A percentile compares a stretch with the other conserved stretches of the same genome.
Conservation (phyloP, 2,113 vertebrate species). For the Bos indicus region DNA sequence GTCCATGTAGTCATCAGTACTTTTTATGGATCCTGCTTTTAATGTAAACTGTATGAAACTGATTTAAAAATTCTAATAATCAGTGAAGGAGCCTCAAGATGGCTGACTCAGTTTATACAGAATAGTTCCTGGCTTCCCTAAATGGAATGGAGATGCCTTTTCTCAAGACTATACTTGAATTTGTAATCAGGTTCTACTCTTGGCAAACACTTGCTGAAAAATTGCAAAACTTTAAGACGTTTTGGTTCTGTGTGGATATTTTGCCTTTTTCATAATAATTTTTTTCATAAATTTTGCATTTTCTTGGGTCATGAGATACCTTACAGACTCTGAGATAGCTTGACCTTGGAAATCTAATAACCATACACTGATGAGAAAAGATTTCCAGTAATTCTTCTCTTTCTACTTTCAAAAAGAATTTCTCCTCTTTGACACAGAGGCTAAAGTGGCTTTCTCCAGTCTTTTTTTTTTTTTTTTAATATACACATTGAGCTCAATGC, state of each 20-base stretch:
- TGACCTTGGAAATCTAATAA: not conserved
- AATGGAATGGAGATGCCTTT: not conserved
- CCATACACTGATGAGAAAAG: not conserved
- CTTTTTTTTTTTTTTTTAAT: not conserved
- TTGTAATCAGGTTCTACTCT: not conserved
- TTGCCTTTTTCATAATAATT: slow-evolving; percentile 14
- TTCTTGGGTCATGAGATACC: not conserved
- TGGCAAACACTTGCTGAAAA: not conserved
- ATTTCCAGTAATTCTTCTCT: slow-evolving; percentile 11
- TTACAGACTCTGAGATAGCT: not conserved
- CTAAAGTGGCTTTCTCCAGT: slow-evolving; percentile 38
- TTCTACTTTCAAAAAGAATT: not conserved
- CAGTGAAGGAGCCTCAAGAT: not conserved
- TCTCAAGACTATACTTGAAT: not conserved
- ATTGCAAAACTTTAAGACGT: not conserved
- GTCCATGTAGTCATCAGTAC: not conserved
- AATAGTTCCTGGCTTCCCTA: not conserved
- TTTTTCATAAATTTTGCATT: not conserved
- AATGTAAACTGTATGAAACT: not conserved
- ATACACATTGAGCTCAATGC: slow-evolving; percentile 36
- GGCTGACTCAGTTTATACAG: not conserved
- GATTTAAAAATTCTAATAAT: not conserved
- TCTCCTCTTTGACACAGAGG: slow-evolving; percentile 28
- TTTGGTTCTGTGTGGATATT: not conserved
- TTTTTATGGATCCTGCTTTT: not conserved